Conservation (phyloP, 1,140 invertebrate genomes). For the Saccostrea glomerata region DNA sequence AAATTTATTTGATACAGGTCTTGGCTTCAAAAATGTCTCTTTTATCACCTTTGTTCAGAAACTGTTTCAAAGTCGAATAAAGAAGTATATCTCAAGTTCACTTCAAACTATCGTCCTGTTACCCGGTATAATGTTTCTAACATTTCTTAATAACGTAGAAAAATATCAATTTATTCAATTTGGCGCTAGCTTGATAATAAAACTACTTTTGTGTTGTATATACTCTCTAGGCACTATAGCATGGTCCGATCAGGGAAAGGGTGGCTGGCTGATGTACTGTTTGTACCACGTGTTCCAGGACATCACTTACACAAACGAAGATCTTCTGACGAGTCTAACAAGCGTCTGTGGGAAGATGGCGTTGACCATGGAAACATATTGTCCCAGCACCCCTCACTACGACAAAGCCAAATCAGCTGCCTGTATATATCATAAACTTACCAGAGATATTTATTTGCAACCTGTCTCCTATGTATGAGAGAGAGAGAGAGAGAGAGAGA, state of each 20-base stretch:
- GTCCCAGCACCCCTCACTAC: constrained; percentile 26
- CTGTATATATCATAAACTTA: constrained; percentile 44
- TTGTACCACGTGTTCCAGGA: constrained; percentile 46
- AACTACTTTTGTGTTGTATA: no score
- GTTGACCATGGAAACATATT: constrained; percentile 23
- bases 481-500: neutral
- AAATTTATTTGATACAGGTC: no score
- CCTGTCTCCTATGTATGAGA: constrained; percentile 27
- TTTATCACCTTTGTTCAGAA: no score
- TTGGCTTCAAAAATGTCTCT: no score
- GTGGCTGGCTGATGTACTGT: constrained; percentile 54
- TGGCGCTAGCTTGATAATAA: no score
- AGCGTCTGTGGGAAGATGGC: constrained; percentile 49
- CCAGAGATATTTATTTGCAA: constrained; percentile 48
- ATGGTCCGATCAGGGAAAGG: constrained; percentile 51
- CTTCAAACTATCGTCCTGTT: no score
- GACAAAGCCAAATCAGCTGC: constrained; percentile 46
- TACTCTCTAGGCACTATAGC: constrained; percentile 47
- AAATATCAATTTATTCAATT: no score
- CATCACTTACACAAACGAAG: constrained; percentile 35
- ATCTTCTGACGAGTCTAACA: constrained; percentile 44
- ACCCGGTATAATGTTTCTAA: no score
- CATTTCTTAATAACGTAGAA: no score
- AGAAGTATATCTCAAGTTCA: no score
- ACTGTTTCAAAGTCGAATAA: no score